A percentile compares a stretch with the other conserved stretches of the same genome.
Conservation (phyloP, 2,113 vertebrate species). For the Egretta garzetta region DNA sequence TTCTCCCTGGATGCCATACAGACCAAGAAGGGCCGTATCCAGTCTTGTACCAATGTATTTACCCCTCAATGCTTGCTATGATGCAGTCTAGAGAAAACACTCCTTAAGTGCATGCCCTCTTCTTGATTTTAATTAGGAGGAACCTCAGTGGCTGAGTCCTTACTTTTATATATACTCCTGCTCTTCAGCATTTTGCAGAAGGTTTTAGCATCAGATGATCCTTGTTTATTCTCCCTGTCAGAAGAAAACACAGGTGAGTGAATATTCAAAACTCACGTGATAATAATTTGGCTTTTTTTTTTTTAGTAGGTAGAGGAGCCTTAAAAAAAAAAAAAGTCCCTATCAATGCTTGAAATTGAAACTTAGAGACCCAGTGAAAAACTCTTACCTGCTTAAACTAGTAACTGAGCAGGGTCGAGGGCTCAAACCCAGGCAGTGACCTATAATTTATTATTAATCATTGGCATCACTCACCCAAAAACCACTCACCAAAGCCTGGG, state of each 20-base stretch:
- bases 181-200: background rate
- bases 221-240: background rate
- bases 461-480: background rate
- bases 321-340: background rate
- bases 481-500: background rate
- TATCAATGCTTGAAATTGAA: background rate
- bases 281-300: background rate
- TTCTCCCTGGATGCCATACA: background rate
- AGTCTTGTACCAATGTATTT: background rate
- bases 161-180: background rate
- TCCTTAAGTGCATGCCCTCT: background rate
- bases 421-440: background rate
- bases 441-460: background rate
- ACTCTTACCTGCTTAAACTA: background rate
- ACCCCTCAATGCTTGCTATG: background rate
- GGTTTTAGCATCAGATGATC: background rate
- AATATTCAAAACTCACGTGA: background rate
- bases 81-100: background rate
- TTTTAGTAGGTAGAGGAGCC: background rate
- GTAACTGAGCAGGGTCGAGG: background rate
- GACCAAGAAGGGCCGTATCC: background rate
- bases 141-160: background rate
- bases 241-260: background rate
- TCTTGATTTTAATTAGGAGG: background rate
- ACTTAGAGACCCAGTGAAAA: background rate